Conservation (phyloP, 2,888 invertebrate species). For the Drosophila flavopinicola region DNA sequence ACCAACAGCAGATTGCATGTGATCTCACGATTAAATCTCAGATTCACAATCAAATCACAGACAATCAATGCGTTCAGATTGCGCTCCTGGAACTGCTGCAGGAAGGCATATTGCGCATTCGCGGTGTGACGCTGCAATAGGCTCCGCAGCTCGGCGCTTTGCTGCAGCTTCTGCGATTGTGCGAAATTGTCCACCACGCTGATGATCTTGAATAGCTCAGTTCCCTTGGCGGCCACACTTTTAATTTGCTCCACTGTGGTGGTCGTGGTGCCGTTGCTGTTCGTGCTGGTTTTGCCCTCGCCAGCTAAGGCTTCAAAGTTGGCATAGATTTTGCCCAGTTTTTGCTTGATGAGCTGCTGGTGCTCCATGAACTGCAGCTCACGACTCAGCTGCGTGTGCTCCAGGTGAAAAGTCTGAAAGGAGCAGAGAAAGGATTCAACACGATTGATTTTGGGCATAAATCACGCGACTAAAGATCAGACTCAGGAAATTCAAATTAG, state of each 20-base stretch:
- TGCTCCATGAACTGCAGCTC: slow-evolving; percentile 90
- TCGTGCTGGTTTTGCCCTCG: slow-evolving; percentile 14
- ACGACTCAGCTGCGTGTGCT: slow-evolving; percentile 87
- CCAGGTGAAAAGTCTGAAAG: slow-evolving; percentile 89
- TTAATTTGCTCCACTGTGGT: slow-evolving; percentile 84
- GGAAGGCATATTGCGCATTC: slow-evolving; percentile 76
- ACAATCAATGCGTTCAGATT: slow-evolving; percentile 80
- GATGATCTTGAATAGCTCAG: slow-evolving; percentile 87
- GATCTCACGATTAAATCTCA: slow-evolving; percentile 82
- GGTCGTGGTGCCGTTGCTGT: slow-evolving; percentile 42
- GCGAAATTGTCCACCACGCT: slow-evolving; percentile 87
- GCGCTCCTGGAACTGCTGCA: slow-evolving; percentile 79
- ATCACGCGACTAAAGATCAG: too few relatives aligned
- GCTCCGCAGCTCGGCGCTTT: slow-evolving; percentile 66
- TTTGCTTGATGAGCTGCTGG: slow-evolving; percentile 84
- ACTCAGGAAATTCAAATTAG: too few relatives aligned
- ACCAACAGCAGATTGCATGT: slow-evolving; percentile 80
- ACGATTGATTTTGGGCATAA: too few relatives aligned
- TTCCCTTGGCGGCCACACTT: slow-evolving; percentile 86
- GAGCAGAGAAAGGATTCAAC: slow-evolving; percentile 28
- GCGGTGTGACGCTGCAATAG: slow-evolving; percentile 74
- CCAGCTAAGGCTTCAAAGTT: slow-evolving; percentile 77
- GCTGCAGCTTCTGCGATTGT: slow-evolving; percentile 76
- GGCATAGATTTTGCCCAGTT: slow-evolving; percentile 79
- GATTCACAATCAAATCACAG: slow-evolving; percentile 82